Base-by-base conservation (phyloP, 92 coral and sea anemone species). In the Phymanthus crucifer region DNA sequence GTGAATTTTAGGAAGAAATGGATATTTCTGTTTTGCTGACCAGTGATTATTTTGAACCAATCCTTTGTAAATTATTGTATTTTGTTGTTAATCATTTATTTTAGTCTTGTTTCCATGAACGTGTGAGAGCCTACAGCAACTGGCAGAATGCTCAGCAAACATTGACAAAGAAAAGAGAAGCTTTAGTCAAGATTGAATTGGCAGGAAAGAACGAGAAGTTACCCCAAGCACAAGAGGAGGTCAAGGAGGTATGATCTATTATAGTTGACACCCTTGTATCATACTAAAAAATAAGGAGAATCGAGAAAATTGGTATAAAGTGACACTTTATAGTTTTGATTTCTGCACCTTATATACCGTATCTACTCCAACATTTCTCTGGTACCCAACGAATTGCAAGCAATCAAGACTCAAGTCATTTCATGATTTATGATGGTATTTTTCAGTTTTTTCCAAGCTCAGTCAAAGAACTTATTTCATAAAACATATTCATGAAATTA, bases 131-230 rank as follows among this genome's bases (percentile, higher is more conserved):
- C 10, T 93, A 87, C 90, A 93, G 98, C 34, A 92, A 81, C 76
- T 94, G 97, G 93, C 99, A 96, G 67, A 91, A 83, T 83, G 99
- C 99, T 21, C 92, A 91, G 66, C 98, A 93, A 86, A 93, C 87
- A 38, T 78, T 96, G 84, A 96, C 98, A 3, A 96, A 96, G 90
- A 96, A 93, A 72, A 75, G 99, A 74, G 99, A 96, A 75, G 85
- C 92, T 45, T 71, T 93, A 37, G 99, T 93, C 69, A 96, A 96
- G 77, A 58, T 92, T 16, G 99, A 96, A 57, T 81, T 96, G 54
- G 98, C 99, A 14, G 92, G 94, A 3, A 96, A 96, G 78, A 89
- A 94, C 52, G 99, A 96, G 72, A 89, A 90, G 70, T 90, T 96
- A 14, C 97, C 94, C 17, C 99, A 96, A 78, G 93, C 94, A 21